Base-by-base conservation (phyloP, 2,797 vertebrate species). In the Alosa sapidissima region DNA sequence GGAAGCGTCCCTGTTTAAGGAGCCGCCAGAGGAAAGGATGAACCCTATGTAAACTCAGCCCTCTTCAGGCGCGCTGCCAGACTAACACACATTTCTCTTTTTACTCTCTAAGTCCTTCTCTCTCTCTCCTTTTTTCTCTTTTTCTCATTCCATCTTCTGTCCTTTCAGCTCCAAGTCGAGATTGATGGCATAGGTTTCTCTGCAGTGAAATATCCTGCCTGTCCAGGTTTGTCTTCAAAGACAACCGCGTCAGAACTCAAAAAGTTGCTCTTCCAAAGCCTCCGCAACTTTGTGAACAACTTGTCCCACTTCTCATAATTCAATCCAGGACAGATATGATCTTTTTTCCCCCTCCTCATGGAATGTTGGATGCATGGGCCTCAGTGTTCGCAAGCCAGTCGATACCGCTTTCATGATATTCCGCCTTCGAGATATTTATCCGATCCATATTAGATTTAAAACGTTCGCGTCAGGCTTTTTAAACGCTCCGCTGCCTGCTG, bases 241-340 rank as follows among this genome's bases (percentile, higher is more conserved):
- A 75, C 33, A 75, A 36, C 33, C 24, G n/a, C 5, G 5, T 28
- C 7, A 68, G 28, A 36, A 36, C 24, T 72, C 1, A 65, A 65
- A 65, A 81, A 24, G 21, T 81, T 52, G 24, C 8, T 81, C n/a
- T n/a, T 54, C 21, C 81, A 81, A 52, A 52, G 1, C 81, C 45
- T 84, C 45, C 90, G 90, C 89, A 88, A 81, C 54, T 90, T 87
- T 88, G 87, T 88, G 86, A 88, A 85, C 81, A 84, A 90, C 65
- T 72, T 72, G 65, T 72, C 65, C 65, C 65, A 72, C 28, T 72
- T 72, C 16, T 8, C 33, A 75, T 75, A 75, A 75, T 75, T 75
- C 14, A 33, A 75, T 75, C 33, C 33, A 75, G 68, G 11, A 75
- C 68, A 45, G 36, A 45, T 45, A 75, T 11, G 33, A 75, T 75